Percentiles rank a stretch among this genome's conserved stretches.
phyloP scores from a whole-genome alignment of 2,888 invertebrate species.

The Drosophila mettleri region DNA sequence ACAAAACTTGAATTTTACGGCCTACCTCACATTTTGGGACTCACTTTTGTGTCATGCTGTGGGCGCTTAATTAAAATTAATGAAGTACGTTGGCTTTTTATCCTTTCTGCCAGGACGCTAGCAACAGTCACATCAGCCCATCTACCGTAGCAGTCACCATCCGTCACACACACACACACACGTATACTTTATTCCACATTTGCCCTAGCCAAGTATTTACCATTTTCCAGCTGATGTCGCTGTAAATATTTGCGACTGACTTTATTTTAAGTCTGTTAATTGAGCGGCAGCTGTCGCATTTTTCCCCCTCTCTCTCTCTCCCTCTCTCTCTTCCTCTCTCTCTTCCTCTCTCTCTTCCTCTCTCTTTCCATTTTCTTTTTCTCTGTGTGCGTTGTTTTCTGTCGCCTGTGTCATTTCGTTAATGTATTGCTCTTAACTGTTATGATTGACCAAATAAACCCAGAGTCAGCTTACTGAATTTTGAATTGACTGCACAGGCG shows the following conservation, averaged over 20 bases:
- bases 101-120: constrained; percentile 51
- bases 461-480: background rate
- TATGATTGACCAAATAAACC: constrained; percentile 18
- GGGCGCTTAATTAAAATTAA: constrained; percentile 77
- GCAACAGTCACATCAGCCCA: constrained; percentile 5
- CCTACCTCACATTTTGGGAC: constrained; percentile 34
- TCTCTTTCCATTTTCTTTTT: background rate
- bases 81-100: constrained; percentile 73
- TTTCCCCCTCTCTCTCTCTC: background rate
- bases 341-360: background rate
- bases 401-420: background rate
- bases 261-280: constrained; percentile 68
- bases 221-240: constrained; percentile 35
- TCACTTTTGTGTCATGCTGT: constrained; percentile 63
- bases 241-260: constrained; percentile 63
- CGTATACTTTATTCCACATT: background rate
- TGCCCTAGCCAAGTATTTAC: constrained; percentile 13
- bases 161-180: background rate
- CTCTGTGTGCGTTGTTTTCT: constrained; percentile 9
- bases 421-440: constrained; percentile 10
- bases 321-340: background rate
- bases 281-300: constrained; percentile 41
- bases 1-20: constrained; percentile 32
- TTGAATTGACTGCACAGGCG: background rate
- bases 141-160: background rate